Evolutionary conservation across 2,797 vertebrate species (phyloP).

Genomic region (Bovichtus diacanthus): DNA sequence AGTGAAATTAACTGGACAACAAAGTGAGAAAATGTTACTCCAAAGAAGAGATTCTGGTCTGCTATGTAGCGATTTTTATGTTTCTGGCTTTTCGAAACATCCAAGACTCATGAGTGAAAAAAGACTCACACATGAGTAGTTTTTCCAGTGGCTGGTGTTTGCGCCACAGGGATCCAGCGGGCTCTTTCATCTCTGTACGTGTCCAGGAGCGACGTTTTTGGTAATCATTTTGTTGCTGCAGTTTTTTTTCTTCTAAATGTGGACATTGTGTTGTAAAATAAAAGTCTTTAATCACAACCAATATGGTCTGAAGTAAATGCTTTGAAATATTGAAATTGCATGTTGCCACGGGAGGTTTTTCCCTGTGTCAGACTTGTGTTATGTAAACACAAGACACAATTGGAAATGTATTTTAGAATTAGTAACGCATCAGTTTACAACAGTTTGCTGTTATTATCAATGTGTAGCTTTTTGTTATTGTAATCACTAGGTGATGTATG

Average conservation of each 20-base stretch:
- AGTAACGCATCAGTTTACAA: slow-evolving; percentile 10
- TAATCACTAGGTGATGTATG: not conserved
- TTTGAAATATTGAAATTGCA: slow-evolving; percentile 10
- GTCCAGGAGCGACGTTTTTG: slow-evolving; percentile 33
- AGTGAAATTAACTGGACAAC: slow-evolving; percentile 37
- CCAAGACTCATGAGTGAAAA: slow-evolving; percentile 51
- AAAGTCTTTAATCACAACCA: slow-evolving; percentile 17
- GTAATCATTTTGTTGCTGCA: not conserved
- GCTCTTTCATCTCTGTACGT: slow-evolving; percentile 58
- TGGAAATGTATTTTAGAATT: slow-evolving; percentile 36
- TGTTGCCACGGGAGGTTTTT: slow-evolving; percentile 6
- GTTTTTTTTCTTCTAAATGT: slow-evolving; percentile 8
- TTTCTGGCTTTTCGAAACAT: slow-evolving; percentile 54
- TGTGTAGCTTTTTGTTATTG: not conserved
- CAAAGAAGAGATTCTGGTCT: slow-evolving; percentile 43
- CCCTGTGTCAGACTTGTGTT: slow-evolving; percentile 8
- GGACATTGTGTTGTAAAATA: slow-evolving; percentile 11
- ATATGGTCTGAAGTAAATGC: not conserved
- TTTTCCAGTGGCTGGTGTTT: slow-evolving; percentile 56
- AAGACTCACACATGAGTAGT: slow-evolving; percentile 47
- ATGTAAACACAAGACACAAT: slow-evolving; percentile 10
- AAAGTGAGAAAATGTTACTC: slow-evolving; percentile 7
- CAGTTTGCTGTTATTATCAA: not conserved
- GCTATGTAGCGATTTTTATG: slow-evolving; percentile 38
- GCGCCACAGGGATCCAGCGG: slow-evolving; percentile 29